Evolutionary conservation across 2,888 invertebrate species (phyloP).

Genomic region (Horisme vitalbata): DNA sequence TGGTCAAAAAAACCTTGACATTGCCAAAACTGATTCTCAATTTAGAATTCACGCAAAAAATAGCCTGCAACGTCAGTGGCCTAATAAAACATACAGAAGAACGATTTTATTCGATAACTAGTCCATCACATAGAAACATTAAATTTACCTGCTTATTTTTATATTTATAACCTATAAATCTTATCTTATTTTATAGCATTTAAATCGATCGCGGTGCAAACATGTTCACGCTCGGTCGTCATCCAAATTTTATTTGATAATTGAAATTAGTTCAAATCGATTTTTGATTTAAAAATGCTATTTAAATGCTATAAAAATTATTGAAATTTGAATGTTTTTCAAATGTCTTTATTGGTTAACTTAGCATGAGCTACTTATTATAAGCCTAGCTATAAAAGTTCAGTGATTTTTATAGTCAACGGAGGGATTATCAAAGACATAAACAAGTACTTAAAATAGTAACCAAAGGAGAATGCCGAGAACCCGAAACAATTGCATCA

Average conservation of each 20-base stretch:
- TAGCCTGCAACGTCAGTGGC: constrained; percentile 2
- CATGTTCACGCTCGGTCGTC: constrained; percentile 21
- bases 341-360: constrained; percentile 21
- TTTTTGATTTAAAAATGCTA: constrained; percentile 26
- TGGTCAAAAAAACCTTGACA: constrained; percentile 11
- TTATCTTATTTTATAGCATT: constrained; percentile 18
- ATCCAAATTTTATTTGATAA: constrained; percentile 19
- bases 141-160: constrained; percentile 10
- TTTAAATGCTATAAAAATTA: constrained; percentile 28
- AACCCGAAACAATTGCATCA: too few species aligned
- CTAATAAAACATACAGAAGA: constrained; percentile 8
- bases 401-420: too few species aligned
- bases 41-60: not conserved
- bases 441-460: too few species aligned
- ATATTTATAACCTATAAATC: constrained; percentile 18
- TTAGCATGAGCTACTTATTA: too few species aligned
- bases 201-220: constrained; percentile 24
- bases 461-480: too few species aligned
- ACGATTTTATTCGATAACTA: not conserved
- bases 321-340: constrained; percentile 15
- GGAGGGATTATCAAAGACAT: too few species aligned
- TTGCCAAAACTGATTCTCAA: not conserved
- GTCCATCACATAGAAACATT: constrained; percentile 2
- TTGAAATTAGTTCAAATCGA: constrained; percentile 19
- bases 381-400: too few species aligned